Evolutionary conservation across 2,797 vertebrate genomes (phyloP), one percentile per base, ranked within the genome.

Genomic region (Melanotaenia maccullochi): DNA sequence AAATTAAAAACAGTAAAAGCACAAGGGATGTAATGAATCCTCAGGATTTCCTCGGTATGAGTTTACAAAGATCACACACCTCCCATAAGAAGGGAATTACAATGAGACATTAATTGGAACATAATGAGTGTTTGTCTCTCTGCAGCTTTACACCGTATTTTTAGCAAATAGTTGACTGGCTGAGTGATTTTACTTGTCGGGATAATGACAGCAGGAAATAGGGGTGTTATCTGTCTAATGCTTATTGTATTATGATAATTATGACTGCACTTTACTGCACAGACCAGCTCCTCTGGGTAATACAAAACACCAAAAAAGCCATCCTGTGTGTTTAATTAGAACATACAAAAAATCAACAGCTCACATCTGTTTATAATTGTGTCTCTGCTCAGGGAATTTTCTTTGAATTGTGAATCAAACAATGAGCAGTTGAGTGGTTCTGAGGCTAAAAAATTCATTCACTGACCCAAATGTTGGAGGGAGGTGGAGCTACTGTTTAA

Each of bases 51-150:
- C 74, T 83, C 76, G 55, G 75, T 65, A 28, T 1, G 64, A 81
- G 75, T 86, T 88, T 68, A 74, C 36, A 60, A 67, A 81, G 83
- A 86, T 89, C 87, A 78, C 75, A 71, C 60, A 55, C 25, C 73
- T 90, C 89, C 86, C 90, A 81, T 66, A 83, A 85, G 89, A 79
- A 59, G 76, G 76, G 76, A 89, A 87, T 90, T 89, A 90, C 87
- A 90, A 91, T 82, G 74, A 82, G 82, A 85, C 79, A 78, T 90
- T 92, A 92, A 92, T 92, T 90, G 83, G 82, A 90, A 88, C 85
- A 91, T 92, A 92, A 92, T 91, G 86, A 92, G 77, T 86, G 82
- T 90, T 91, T 92, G 89, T 89, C 81, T 91, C 80, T 80, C 68
- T 65, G 72, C 63, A 54, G 82, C 79, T 71, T 65, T 51, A 73